Conservation (phyloP, 2,888 invertebrate species). For the Galerucella pusilla region DNA sequence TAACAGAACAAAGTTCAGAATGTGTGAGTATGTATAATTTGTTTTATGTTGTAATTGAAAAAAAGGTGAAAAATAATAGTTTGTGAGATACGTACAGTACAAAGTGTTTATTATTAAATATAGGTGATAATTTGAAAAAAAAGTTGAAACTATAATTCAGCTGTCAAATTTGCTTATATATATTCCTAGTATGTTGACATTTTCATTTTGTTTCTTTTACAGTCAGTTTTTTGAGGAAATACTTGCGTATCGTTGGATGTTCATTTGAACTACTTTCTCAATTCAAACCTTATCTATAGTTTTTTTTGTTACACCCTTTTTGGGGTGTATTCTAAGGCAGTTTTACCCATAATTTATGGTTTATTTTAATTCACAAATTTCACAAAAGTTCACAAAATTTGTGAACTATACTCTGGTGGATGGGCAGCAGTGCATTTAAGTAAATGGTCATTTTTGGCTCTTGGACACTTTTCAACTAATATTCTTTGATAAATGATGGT, state of each 20-base stretch:
- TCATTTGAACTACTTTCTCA: not conserved
- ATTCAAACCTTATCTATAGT: not conserved
- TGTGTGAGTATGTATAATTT: constrained; percentile 30
- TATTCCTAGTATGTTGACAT: too few species aligned
- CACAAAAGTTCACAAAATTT: too few species aligned
- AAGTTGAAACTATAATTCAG: not conserved
- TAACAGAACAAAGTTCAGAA: constrained; percentile 41
- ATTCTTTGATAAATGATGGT: too few species aligned
- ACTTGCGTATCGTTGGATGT: not conserved
- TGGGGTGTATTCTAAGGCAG: not conserved
- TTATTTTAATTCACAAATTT: too few species aligned
- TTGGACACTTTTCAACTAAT: too few species aligned
- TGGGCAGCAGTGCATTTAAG: too few species aligned
- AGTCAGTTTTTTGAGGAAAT: not conserved
- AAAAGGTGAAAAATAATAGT: constrained; percentile 12
- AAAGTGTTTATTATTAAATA: constrained; percentile 44
- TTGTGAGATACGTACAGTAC: constrained; percentile 27
- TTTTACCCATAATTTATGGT: too few species aligned
- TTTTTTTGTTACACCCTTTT: not conserved
- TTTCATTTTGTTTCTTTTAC: too few species aligned
- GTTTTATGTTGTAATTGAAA: constrained; percentile 16
- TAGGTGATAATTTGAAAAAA: not conserved
- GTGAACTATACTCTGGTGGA: too few species aligned
- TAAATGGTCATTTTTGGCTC: too few species aligned
- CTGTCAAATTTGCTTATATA: not conserved